Base-by-base conservation (phyloP, 1,140 invertebrate genomes). In the Leptinotarsa lineolata region DNA sequence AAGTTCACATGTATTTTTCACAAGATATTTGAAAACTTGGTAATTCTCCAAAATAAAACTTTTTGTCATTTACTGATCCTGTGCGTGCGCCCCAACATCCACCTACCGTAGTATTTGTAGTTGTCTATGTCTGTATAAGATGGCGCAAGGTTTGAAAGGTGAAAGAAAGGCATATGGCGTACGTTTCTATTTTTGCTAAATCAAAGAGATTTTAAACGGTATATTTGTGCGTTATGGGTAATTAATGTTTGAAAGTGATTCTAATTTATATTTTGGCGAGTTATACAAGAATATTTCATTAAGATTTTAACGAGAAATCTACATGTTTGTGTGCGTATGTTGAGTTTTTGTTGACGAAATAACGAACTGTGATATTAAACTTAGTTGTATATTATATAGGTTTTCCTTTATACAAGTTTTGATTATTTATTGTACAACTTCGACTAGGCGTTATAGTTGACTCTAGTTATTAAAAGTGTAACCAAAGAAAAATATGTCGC, bases 321-420 rank as follows among this genome's bases (percentile, higher is more conserved):
- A 76, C 76, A 75, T 77, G 76, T 73, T 76, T 77, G 76, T 78
- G 78, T 75, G 74, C 79, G 80, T 81, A 79, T 81, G 78, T 78
- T 79, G 70, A 79, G 79, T 81, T 80, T 79, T 80, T 81, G 80
- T 81, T 81, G 80, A 79, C 75, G 78, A 78, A 75, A 80, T 77
- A 80, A 76, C 81, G 74, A 78, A 77, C 81, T 82, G 81, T 82
- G 81, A 82, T 82, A 82, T 82, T 82, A 82, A 82, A 72, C 72
- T 78, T 79, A 80, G 78, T 81, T 81, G 74, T 78, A 76, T 73
- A 78, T 77, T 76, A 76, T 77, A 80, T 78, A 80, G 75, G 78
- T 78, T 80, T 77, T 76, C 68, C 64, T 77, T 76, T 80, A 78
- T 80, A 80, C 78, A 78, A 78, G 72, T 78, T 78, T 80, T 69